Percentiles rank a stretch among this genome's conserved stretches.
Conservation (phyloP, 2,797 vertebrate genomes). For the Rhodeus uyekii region DNA sequence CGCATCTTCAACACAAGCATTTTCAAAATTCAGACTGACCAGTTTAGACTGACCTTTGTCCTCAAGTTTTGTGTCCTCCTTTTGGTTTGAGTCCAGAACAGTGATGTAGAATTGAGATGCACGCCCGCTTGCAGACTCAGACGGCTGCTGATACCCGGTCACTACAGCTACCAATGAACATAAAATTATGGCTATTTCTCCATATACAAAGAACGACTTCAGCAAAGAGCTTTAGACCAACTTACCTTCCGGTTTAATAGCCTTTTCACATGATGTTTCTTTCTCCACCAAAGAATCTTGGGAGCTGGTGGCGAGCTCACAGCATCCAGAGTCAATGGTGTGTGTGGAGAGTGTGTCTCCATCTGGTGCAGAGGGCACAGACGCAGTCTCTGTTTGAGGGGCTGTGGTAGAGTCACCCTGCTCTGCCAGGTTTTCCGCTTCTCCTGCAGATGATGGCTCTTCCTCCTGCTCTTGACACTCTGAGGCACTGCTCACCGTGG, state of each 20-base stretch:
- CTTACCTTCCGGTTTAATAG: slow-evolving; percentile 91
- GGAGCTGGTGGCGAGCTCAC: slow-evolving; percentile 76
- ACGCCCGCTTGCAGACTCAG: slow-evolving; percentile 77
- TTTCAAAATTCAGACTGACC: too few relatives aligned
- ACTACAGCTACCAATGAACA: slow-evolving; percentile 81
- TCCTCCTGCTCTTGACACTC: slow-evolving; percentile 67
- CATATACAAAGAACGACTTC: neutral
- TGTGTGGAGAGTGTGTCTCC: slow-evolving; percentile 66
- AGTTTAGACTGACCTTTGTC: slow-evolving; percentile 96
- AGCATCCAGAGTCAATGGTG: slow-evolving; percentile 85
- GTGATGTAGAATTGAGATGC: slow-evolving; percentile 90
- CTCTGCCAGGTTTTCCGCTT: slow-evolving; percentile 62
- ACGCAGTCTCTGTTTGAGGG: slow-evolving; percentile 66
- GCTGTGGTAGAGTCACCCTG: slow-evolving; percentile 62
- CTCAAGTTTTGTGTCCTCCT: slow-evolving; percentile 92
- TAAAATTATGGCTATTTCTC: neutral
- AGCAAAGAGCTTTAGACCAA: neutral
- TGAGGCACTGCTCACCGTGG: slow-evolving; percentile 62
- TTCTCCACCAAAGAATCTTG: slow-evolving; percentile 82
- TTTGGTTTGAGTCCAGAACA: slow-evolving; percentile 83
- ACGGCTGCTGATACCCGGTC: slow-evolving; percentile 92
- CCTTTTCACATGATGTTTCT: slow-evolving; percentile 87
- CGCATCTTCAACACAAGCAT: neutral
- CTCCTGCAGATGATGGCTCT: slow-evolving; percentile 61
- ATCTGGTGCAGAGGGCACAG: slow-evolving; percentile 64